Evolutionary conservation across 2,797 vertebrate species (phyloP), one percentile per base, ranked within the genome.

Genomic region (Chromobotia macracanthus): DNA sequence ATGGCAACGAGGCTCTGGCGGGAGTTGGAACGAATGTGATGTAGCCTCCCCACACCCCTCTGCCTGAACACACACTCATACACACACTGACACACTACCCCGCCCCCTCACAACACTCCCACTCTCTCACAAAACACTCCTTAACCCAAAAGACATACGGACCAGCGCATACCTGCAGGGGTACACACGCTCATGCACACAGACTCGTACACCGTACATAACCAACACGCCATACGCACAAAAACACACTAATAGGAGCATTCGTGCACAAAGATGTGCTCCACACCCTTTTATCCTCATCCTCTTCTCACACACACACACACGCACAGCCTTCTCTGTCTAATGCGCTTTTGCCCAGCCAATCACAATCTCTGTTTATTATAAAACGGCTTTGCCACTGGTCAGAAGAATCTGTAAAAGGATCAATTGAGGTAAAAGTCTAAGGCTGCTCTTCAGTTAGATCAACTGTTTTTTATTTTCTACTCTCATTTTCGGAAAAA

Each of bases 1-100:
- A 92, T 94, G 85, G 91, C 89, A 92, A 94, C 92, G n/a, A 73
- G 73, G 91, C 91, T 91, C 91, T 93, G 92, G 91, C 89, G 89
- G 91, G 92, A 92, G 91, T 90, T 92, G 88, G 90, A 91, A 91
- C 89, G 88, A 83, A 87, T 90, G 87, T 89, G 89, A 90, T 88
- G 83, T 86, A 86, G 84, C 87, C 89, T 83, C 85, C 87, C 88
- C 89, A 88, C 83, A 85, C 84, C 88, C 85, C 83, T 81, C 35
- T 10, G 83, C 79, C 58, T 46, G 58, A 75, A 71, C 81, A 84
- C 85, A 83, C 74, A 85, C 86, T 78, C 72, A 70, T 70, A 53
- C 67, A 60, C 73, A 55, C 82, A 83, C 69, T 41, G 56, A 69
- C 83, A 84, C 84, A 82, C 87, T 87, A 87, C 87, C 90, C 90